These are phyloP conservation scores for Silurus lanzhouensis DNA, from an alignment of 2,797 vertebrate species.

Conservation along the genomic window DNA sequence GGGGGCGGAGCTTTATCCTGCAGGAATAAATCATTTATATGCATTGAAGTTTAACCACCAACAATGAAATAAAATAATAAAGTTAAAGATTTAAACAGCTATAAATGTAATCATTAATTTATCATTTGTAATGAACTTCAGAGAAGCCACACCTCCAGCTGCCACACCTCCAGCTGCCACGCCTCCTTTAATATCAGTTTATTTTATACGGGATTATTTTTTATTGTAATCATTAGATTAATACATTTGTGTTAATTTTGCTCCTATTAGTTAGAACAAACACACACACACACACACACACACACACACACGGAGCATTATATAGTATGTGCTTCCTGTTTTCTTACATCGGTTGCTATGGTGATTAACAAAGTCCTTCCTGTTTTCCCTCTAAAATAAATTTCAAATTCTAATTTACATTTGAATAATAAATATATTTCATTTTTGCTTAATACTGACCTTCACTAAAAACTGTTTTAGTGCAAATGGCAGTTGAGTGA, in stretches of 20 bases:
- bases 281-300: too few species aligned
- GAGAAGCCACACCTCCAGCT: not conserved
- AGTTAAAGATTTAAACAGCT: not conserved
- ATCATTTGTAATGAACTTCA: not conserved
- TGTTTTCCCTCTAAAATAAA: not conserved
- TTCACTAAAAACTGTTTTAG: not conserved
- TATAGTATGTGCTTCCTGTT: not conserved
- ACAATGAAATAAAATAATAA: not conserved
- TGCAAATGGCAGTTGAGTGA: not conserved
- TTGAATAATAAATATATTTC: too few species aligned
- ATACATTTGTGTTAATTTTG: too few species aligned
- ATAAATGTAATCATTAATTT: not conserved
- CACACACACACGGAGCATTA: not conserved
- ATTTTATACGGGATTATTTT: not conserved
- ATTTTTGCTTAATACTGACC: too few species aligned
- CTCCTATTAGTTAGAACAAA: not conserved
- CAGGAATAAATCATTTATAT: not conserved
- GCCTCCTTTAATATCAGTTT: not conserved
- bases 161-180: not conserved
- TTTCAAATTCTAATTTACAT: not conserved
- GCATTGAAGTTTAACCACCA: not conserved
- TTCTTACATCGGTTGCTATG: not conserved
- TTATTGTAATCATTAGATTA: not conserved
- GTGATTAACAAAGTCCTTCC: not conserved
- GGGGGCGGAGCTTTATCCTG: not conserved